Percentiles rank a stretch among this genome's conserved stretches.
phyloP scores from a whole-genome alignment of 2,113 vertebrate genomes.

The Epinephelus moara region DNA sequence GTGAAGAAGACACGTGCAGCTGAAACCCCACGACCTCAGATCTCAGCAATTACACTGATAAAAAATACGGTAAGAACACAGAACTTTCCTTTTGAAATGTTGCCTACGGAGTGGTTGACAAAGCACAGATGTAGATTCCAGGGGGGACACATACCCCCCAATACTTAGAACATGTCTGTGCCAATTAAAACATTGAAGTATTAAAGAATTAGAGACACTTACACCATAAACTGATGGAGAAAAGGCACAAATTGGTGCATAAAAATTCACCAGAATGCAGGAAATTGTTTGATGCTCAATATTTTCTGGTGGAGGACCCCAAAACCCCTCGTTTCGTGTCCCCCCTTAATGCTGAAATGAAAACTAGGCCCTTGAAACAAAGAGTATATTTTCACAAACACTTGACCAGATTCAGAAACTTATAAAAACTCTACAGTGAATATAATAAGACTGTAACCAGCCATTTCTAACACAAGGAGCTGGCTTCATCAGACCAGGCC shows the following conservation, averaged over 20 bases:
- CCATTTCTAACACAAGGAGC: conserved; percentile 18
- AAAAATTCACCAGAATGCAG: too few relatives aligned
- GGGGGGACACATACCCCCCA: too few relatives aligned
- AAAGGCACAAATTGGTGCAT: too few relatives aligned
- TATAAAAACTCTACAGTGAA: background rate
- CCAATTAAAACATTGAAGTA: too few relatives aligned
- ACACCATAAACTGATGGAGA: too few relatives aligned
- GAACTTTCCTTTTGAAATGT: background rate
- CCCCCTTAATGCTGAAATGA: too few relatives aligned
- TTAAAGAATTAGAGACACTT: too few relatives aligned
- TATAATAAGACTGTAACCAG: background rate
- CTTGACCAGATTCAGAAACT: background rate
- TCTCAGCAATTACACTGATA: background rate
- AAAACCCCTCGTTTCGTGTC: too few relatives aligned
- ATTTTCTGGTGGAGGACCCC: too few relatives aligned
- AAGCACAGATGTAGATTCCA: too few relatives aligned
- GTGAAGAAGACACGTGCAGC: background rate
- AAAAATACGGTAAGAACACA: background rate
- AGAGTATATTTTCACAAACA: background rate
- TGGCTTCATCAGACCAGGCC: conserved; percentile 16
- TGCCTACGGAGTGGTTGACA: background rate
- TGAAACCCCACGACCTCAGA: background rate
- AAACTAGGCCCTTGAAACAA: background rate
- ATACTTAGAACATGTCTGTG: too few relatives aligned
- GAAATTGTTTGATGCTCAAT: too few relatives aligned